Evolutionary conservation across 2,888 invertebrate species (phyloP).

Genomic region (Drosophila subquinaria): DNA sequence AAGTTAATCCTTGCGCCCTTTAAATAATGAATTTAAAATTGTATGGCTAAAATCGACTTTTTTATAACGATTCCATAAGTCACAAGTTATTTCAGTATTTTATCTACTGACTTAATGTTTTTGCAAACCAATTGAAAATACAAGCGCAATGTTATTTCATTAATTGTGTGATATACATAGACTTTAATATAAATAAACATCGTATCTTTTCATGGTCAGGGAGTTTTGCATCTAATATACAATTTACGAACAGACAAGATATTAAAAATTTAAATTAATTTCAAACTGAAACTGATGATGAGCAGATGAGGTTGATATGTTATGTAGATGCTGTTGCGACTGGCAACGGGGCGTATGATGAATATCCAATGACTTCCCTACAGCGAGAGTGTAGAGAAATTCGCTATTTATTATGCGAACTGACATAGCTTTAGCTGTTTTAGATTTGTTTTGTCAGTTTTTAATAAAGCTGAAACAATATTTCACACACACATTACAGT

Average conservation of each 20-base stretch:
- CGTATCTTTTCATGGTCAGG: not conserved
- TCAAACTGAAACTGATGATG: slow-evolving; percentile 45
- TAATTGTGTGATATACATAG: not conserved
- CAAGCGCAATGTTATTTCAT: not conserved
- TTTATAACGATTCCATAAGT: not conserved
- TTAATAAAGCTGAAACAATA: slow-evolving; percentile 82
- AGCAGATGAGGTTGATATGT: not conserved
- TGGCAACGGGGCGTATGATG: slow-evolving; percentile 55
- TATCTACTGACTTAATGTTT: slow-evolving; percentile 1
- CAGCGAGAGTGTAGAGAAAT: slow-evolving; percentile 33
- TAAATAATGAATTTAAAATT: too few species aligned
- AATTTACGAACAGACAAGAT: slow-evolving; percentile 62
- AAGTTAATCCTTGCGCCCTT: too few species aligned
- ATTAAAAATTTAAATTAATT: slow-evolving; percentile 79
- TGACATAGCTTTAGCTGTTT: slow-evolving; percentile 49
- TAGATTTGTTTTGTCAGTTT: slow-evolving; percentile 65
- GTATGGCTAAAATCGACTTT: too few species aligned
- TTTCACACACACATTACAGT: slow-evolving; percentile 63
- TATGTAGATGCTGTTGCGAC: slow-evolving; percentile 3
- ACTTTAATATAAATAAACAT: slow-evolving; percentile 4
- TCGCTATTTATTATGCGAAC: slow-evolving; percentile 64
- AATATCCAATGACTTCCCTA: slow-evolving; percentile 55
- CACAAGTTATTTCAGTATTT: slow-evolving; percentile 5
- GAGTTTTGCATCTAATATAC: slow-evolving; percentile 39
- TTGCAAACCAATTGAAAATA: not conserved